Evolutionary conservation across 1,140 invertebrate species (phyloP), one percentile per base, ranked within the genome.

Genomic region (Capitella teleta): DNA sequence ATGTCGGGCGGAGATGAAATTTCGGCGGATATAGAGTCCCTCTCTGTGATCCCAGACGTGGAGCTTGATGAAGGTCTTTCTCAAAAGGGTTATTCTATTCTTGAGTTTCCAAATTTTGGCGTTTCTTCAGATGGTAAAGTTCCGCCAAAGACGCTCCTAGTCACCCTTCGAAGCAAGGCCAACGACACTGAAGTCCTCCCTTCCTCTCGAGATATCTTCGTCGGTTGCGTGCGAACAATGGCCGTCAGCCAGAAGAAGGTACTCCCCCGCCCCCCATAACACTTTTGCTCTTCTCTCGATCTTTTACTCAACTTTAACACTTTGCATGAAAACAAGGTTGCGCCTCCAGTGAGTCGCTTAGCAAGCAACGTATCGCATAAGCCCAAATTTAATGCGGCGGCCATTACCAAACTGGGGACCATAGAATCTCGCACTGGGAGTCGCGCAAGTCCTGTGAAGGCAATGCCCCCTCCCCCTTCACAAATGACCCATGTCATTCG

Each of bases 241-340:
- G 66, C 67, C 1, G 62, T 67, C 47, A 68, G 64, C 54, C 67
- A 70, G 57, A 70, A 67, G 53, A 70, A 68, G 66, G 67, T 66
- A 50, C 21, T 2, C 36, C 5, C 5, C 23, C 18, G 2, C 4
- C n/a, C 18, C n/a, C 28, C n/a, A n/a, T n/a, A n/a, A n/a, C n/a
- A n/a, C n/a, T n/a, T n/a, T n/a, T n/a, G n/a, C n/a, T n/a, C n/a
- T n/a, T n/a, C n/a, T n/a, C n/a, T n/a, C n/a, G n/a, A n/a, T n/a
- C n/a, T n/a, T n/a, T n/a, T n/a, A n/a, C n/a, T n/a, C n/a, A n/a
- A n/a, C n/a, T n/a, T n/a, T n/a, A n/a, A n/a, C n/a, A n/a, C n/a
- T n/a, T n/a, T n/a, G n/a, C n/a, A n/a, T n/a, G n/a, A n/a, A n/a
- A n/a, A n/a, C n/a, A n/a, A n/a, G n/a, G n/a, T n/a, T n/a, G n/a